phyloP scores from a whole-genome alignment of 2,888 invertebrate genomes.

The Esperia sulphurella region DNA sequence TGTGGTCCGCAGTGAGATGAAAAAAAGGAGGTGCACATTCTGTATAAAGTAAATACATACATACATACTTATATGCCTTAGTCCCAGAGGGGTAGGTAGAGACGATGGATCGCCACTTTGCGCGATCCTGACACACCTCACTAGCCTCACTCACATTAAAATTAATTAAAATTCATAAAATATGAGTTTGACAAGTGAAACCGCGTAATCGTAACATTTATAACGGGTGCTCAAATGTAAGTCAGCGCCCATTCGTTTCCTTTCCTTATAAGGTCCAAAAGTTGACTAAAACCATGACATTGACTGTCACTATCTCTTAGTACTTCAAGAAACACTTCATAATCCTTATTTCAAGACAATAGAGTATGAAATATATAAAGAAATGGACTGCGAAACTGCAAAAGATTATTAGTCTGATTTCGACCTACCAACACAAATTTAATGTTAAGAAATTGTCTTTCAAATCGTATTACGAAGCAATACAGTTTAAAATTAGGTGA shows the following conservation, averaged over 20 bases:
- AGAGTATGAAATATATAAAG: conserved; percentile 20
- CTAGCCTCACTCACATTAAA: too few relatives aligned
- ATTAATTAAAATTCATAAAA: too few relatives aligned
- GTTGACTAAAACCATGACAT: conserved; percentile 43
- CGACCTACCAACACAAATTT: conserved; percentile 10
- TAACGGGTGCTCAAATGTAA: conserved; percentile 25
- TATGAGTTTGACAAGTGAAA: conserved; percentile 12
- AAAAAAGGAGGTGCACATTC: too few relatives aligned
- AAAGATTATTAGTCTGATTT: conserved; percentile 9
- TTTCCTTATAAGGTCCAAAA: conserved; percentile 51
- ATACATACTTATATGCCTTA: too few relatives aligned
- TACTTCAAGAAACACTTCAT: conserved; percentile 6
- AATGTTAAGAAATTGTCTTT: not conserved
- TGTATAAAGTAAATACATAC: too few relatives aligned
- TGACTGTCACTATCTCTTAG: conserved; percentile 20
- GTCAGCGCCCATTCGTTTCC: not conserved
- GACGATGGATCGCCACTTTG: too few relatives aligned
- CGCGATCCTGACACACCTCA: too few relatives aligned
- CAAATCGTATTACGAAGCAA: not conserved
- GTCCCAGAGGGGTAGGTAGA: too few relatives aligned
- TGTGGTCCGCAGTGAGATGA: too few relatives aligned
- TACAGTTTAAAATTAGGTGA: not conserved
- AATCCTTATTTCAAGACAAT: conserved; percentile 13
- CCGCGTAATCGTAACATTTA: conserved; percentile 14
- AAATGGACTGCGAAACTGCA: conserved; percentile 6